These are phyloP conservation scores for Smutsia gigantea DNA, from an alignment of 2,797 vertebrate species.

Conservation along the genomic window DNA sequence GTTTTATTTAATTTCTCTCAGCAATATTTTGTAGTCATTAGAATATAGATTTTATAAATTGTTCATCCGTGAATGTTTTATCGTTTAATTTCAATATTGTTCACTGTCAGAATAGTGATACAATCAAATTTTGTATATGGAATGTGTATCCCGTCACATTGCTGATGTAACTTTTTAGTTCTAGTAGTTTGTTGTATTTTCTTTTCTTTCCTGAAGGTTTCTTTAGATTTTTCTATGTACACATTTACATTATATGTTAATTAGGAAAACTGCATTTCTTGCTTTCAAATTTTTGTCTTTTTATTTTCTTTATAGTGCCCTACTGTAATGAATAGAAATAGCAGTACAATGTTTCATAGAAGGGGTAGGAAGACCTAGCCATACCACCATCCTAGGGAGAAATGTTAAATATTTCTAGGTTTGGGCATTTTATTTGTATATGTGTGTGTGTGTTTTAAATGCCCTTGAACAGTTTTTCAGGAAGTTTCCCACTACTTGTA, in stretches of 20 bases:
- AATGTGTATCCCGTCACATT: neutral
- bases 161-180: neutral
- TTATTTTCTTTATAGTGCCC: neutral
- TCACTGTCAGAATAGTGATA: neutral
- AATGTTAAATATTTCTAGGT: neutral
- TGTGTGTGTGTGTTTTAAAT: neutral
- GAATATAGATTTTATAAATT: neutral
- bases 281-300: neutral
- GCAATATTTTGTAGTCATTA: neutral
- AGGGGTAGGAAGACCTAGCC: neutral
- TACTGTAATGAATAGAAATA: neutral
- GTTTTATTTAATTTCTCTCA: neutral
- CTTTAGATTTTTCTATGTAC: neutral
- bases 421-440: neutral
- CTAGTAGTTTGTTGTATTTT: neutral
- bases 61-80: neutral
- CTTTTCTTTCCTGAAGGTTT: neutral
- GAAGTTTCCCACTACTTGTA: neutral
- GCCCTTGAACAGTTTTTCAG: neutral
- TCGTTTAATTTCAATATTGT: neutral
- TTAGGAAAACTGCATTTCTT: neutral
- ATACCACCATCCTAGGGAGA: neutral
- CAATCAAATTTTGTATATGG: neutral
- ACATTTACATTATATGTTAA: neutral
- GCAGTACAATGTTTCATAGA: neutral